Conservation (phyloP, 2,113 vertebrate genomes). For the Gopherus evgoodei region DNA sequence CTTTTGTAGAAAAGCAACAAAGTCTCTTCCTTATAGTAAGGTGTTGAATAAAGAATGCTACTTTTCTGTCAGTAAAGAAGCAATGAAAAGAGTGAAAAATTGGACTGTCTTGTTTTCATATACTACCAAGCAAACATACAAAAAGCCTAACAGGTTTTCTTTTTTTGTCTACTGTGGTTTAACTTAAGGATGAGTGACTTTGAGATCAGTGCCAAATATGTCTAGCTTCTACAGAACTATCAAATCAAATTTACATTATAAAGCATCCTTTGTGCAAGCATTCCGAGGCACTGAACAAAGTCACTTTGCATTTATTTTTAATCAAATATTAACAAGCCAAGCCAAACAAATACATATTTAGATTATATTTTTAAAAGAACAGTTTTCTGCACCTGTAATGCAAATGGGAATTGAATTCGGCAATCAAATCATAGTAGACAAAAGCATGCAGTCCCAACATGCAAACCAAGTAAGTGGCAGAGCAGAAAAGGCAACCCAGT, state of each 20-base stretch:
- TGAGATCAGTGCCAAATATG: slow-evolving; percentile 30
- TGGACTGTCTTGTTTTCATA: neutral
- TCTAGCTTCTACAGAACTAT: slow-evolving; percentile 43
- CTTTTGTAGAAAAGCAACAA: neutral
- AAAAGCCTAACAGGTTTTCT: neutral
- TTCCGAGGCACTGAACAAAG: slow-evolving; percentile 50
- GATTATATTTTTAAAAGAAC: neutral
- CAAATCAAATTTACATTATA: slow-evolving; percentile 74
- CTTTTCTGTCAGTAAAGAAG: neutral
- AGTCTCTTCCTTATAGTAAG: neutral
- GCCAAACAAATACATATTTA: slow-evolving; percentile 53
- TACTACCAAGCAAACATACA: neutral
- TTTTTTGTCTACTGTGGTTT: slow-evolving; percentile 12
- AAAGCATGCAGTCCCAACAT: neutral
- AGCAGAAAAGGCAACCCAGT: neutral
- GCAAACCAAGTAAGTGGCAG: neutral
- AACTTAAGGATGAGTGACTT: slow-evolving; percentile 31
- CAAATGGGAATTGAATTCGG: slow-evolving; percentile 19
- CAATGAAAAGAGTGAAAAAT: neutral
- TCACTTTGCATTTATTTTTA: slow-evolving; percentile 67
- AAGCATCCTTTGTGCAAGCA: slow-evolving; percentile 56
- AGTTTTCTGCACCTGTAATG: slow-evolving; percentile 12
- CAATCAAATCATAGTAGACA: neutral
- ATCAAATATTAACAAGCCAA: slow-evolving; percentile 71
- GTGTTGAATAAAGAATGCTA: neutral